A percentile compares a stretch with the other conserved stretches of the same genome.
phyloP scores from a whole-genome alignment of 2,797 vertebrate genomes.

The Pantherophis alleghaniensis region DNA sequence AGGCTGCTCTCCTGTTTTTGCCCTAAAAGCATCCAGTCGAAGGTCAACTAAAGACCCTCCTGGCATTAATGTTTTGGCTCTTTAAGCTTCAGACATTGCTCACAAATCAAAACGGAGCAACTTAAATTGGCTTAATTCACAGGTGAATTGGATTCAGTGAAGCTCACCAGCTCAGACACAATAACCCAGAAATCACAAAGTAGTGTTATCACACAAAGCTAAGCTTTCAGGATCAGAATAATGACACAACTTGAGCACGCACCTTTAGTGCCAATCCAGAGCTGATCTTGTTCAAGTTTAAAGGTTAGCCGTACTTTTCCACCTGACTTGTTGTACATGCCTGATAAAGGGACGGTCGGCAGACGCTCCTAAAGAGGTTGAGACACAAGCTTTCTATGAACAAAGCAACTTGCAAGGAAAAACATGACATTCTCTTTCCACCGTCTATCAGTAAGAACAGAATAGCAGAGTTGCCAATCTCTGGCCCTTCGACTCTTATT shows the following conservation, averaged over 20 bases:
- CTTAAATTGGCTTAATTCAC: not conserved
- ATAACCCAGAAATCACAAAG: not conserved
- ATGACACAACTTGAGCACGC: not conserved
- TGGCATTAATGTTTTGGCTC: not conserved
- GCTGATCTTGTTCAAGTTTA: constrained; percentile 98
- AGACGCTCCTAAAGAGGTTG: constrained; percentile 84
- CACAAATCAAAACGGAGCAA: not conserved
- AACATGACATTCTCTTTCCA: not conserved
- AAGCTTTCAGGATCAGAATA: not conserved
- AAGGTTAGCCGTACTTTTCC: constrained; percentile 98
- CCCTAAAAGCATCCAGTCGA: not conserved
- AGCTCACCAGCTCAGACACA: not conserved
- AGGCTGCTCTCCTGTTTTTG: not conserved
- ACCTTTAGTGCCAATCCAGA: constrained; percentile 99
- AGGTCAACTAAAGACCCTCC: not conserved
- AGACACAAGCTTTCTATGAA: not conserved
- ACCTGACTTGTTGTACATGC: constrained; percentile 99
- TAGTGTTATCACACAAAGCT: not conserved
- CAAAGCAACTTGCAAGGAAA: not conserved
- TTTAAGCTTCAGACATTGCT: not conserved
- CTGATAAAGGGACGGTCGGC: constrained; percentile 94
- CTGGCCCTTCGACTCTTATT: fast-evolving
- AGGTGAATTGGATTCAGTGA: not conserved
- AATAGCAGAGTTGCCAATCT: not conserved
- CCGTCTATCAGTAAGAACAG: fast-evolving